Percentiles rank a stretch among this genome's conserved stretches.
Conservation (phyloP, 2,888 invertebrate species). For the Limnephilus rhombicus region DNA sequence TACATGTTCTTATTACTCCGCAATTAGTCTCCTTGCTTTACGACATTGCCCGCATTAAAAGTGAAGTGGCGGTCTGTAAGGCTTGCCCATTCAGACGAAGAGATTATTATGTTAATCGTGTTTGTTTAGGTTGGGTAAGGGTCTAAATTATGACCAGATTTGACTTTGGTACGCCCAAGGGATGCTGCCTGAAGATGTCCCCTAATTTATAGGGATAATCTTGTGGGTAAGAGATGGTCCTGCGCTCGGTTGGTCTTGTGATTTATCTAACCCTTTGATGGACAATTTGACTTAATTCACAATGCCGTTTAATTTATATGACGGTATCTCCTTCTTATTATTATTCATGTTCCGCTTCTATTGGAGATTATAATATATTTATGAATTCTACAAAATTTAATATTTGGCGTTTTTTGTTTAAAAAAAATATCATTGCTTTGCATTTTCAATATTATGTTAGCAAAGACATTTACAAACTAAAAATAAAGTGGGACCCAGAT, state of each 20-base stretch:
- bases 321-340: not conserved
- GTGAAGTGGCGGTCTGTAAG: conserved; percentile 27
- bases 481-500: no score
- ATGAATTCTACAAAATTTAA: no score
- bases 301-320: not conserved
- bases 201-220: conserved; percentile 47
- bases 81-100: conserved; percentile 32
- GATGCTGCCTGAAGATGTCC: conserved; percentile 37
- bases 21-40: conserved; percentile 60
- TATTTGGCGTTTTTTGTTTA: no score
- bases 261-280: conserved; percentile 38
- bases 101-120: conserved; percentile 64
- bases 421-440: no score
- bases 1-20: conserved; percentile 58
- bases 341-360: not conserved
- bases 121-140: conserved; percentile 57
- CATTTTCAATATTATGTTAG: no score
- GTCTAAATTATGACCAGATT: conserved; percentile 31
- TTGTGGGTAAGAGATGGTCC: conserved; percentile 28
- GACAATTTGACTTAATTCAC: conserved; percentile 37
- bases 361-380: no score
- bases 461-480: no score
- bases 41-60: conserved; percentile 30
- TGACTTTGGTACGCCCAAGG: conserved; percentile 32
- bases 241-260: conserved; percentile 31